Evolutionary conservation across 2,797 vertebrate species (phyloP).

Genomic region (Microtus agrestis): DNA sequence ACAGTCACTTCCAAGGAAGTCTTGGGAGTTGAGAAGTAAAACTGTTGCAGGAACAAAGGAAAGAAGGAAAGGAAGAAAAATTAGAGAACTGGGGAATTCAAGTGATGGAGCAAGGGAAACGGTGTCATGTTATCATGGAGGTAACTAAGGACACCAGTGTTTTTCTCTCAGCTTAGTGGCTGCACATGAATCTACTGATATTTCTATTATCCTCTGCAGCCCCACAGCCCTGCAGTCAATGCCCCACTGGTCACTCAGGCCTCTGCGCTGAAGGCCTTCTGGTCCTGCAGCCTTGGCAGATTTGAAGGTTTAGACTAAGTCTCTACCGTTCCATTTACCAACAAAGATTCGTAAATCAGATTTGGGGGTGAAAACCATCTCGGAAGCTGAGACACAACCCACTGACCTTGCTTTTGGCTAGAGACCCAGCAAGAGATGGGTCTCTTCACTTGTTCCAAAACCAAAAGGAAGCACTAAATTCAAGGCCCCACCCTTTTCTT

Average conservation of each 20-base stretch:
- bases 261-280: neutral
- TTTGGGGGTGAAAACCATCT: neutral
- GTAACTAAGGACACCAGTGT: neutral
- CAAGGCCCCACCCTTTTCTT: neutral
- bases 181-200: neutral
- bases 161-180: neutral
- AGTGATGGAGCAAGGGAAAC: neutral
- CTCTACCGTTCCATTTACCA: neutral
- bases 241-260: neutral
- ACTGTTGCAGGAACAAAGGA: neutral
- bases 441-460: neutral
- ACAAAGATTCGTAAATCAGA: neutral
- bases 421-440: neutral
- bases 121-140: neutral
- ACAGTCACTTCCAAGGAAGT: neutral
- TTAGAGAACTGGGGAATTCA: neutral
- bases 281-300: neutral
- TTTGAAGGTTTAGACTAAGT: neutral
- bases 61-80: neutral
- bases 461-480: neutral
- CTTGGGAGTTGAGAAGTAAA: neutral
- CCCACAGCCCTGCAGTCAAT: neutral
- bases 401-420: neutral
- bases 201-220: neutral
- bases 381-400: neutral